These are phyloP conservation scores for Rotaria macrura DNA, from an alignment of 2,888 invertebrate species.

Conservation along the genomic window DNA sequence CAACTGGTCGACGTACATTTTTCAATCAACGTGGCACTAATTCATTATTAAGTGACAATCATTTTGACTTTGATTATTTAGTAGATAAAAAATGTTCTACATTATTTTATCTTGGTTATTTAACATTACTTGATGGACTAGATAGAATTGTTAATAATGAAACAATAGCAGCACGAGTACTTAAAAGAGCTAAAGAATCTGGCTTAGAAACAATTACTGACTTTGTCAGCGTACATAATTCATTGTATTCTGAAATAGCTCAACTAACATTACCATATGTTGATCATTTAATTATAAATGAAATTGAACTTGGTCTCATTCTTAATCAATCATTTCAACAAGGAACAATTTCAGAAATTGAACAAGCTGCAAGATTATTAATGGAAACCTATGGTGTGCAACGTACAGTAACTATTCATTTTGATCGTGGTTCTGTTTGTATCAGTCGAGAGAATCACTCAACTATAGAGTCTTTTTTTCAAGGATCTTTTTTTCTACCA, in stretches of 20 bases:
- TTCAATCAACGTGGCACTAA: constrained; percentile 12
- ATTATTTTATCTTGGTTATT: constrained; percentile 18
- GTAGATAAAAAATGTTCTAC: not conserved
- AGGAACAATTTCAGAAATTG: not conserved
- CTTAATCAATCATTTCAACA: constrained; percentile 7
- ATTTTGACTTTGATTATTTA: not conserved
- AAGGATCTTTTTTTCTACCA: not conserved
- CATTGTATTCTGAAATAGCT: not conserved
- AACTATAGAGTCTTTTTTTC: not conserved
- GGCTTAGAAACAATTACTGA: constrained; percentile 5
- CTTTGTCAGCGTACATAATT: not conserved
- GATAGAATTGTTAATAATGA: not conserved
- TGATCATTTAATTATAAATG: constrained; percentile 18
- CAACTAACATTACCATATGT: not conserved
- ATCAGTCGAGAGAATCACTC: not conserved
- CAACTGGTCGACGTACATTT: constrained; percentile 21
- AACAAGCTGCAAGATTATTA: not conserved
- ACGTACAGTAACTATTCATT: constrained; percentile 9
- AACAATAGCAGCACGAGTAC: not conserved
- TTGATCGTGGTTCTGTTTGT: not conserved
- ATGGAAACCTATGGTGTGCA: not conserved
- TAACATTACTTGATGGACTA: not conserved
- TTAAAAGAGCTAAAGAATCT: not conserved
- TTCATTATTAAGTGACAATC: not conserved
- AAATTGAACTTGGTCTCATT: not conserved